Evolutionary conservation across 2,113 vertebrate species (phyloP).

Genomic region (Brevimyrus niger): DNA sequence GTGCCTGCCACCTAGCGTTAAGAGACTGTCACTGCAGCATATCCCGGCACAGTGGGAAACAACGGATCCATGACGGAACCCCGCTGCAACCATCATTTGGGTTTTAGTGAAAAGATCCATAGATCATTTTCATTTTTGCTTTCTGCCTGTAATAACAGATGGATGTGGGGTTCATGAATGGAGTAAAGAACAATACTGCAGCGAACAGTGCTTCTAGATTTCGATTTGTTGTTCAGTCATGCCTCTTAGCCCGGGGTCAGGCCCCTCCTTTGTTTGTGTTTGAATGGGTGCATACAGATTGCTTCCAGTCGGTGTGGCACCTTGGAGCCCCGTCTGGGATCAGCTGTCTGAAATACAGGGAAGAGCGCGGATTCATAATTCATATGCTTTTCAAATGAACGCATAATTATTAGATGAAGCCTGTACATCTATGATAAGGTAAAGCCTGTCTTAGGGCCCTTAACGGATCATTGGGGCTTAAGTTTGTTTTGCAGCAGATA

Average conservation of each 20-base stretch:
- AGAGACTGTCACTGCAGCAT: neutral
- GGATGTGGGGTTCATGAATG: neutral
- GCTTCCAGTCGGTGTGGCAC: neutral
- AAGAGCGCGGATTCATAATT: neutral
- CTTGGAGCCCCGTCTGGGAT: neutral
- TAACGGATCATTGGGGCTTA: conserved; percentile 17
- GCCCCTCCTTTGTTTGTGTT: neutral
- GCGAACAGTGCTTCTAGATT: neutral
- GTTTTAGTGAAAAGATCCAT: neutral
- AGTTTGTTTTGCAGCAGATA: conserved; percentile 11
- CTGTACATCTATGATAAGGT: conserved; percentile 5
- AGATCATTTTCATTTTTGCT: neutral
- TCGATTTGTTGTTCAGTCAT: neutral
- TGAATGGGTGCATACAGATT: neutral
- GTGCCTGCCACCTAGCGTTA: conserved; percentile 18
- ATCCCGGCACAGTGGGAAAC: neutral
- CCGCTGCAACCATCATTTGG: neutral
- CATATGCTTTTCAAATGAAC: conserved; percentile 2
- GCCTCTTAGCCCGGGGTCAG: neutral
- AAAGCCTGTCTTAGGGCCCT: neutral
- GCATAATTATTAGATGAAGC: conserved; percentile 20
- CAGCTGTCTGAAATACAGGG: neutral
- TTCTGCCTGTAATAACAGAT: neutral
- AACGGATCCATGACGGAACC: neutral
- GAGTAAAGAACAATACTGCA: neutral